phyloP scores from a whole-genome alignment of 2,888 invertebrate species.

The Alsophila aescularia region DNA sequence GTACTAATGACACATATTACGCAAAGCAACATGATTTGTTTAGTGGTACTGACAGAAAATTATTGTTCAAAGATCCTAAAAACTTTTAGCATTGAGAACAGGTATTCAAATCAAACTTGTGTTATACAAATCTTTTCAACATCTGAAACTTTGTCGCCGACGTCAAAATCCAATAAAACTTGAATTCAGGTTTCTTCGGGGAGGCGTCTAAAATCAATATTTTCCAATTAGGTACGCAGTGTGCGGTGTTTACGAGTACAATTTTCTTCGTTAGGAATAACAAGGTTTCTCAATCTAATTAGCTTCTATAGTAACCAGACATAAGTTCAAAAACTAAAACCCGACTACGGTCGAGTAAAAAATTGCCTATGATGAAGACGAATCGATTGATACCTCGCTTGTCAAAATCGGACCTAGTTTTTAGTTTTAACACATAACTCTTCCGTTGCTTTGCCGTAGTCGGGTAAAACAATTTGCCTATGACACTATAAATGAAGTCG shows the following conservation, averaged over 20 bases:
- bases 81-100: not conserved
- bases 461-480: no score
- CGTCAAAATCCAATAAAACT: constrained; percentile 3
- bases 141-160: not conserved
- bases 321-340: not conserved
- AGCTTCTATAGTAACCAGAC: no score
- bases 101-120: constrained; percentile 3
- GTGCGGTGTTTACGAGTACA: not conserved
- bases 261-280: not conserved
- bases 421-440: no score
- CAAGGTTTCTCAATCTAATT: not conserved
- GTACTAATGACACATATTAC: no score
- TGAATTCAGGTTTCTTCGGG: not conserved
- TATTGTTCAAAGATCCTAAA: not conserved
- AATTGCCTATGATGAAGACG: no score
- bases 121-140: constrained; percentile 3
- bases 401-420: no score
- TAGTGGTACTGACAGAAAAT: not conserved
- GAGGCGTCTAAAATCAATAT: constrained; percentile 7
- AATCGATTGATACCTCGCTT: no score
- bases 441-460: no score
- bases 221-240: constrained; percentile 1
- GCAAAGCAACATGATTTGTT: not conserved
- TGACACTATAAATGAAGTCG: no score
- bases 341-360: no score